Evolutionary conservation across 1,140 invertebrate species (phyloP).

Genomic region (Hyposmocoma kahamanoa): DNA sequence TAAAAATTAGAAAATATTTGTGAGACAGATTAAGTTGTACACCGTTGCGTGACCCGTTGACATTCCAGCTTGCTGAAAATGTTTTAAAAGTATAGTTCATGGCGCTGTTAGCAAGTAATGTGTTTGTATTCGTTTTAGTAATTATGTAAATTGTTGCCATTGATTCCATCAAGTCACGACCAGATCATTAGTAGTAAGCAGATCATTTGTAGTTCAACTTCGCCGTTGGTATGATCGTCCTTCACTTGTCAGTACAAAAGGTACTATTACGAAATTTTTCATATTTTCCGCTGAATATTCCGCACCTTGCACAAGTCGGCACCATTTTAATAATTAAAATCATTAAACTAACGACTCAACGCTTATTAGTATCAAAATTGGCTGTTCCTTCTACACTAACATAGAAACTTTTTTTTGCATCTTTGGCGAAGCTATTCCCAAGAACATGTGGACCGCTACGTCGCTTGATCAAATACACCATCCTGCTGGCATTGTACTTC

Average conservation of each 20-base stretch:
- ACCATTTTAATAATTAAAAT: too few relatives aligned
- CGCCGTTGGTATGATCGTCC: too few relatives aligned
- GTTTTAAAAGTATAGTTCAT: conserved; percentile 32
- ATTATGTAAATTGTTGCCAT: conserved; percentile 38
- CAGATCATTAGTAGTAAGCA: conserved; percentile 4
- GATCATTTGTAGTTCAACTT: too few relatives aligned
- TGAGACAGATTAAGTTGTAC: conserved; percentile 30
- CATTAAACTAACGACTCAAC: too few relatives aligned
- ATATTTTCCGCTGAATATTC: too few relatives aligned
- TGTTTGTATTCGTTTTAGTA: conserved; percentile 44
- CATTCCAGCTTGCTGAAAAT: conserved; percentile 31
- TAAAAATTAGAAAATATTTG: conserved; percentile 9
- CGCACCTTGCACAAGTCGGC: too few relatives aligned
- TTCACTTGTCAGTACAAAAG: too few relatives aligned
- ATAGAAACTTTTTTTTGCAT: conserved; percentile 65
- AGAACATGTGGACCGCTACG: conserved; percentile 70
- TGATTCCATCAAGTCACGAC: conserved; percentile 34
- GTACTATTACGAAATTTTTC: too few relatives aligned
- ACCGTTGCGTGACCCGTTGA: conserved; percentile 44
- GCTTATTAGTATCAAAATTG: conserved; percentile 36
- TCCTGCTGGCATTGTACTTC: conserved; percentile 62
- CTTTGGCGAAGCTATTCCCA: conserved; percentile 61
- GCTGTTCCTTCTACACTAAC: conserved; percentile 18
- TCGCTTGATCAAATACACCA: conserved; percentile 70
- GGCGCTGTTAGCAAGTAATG: conserved; percentile 25